Percentiles rank a stretch among this genome's conserved stretches.
Conservation (phyloP, 2,113 vertebrate genomes). For the Amphiprion percula region DNA sequence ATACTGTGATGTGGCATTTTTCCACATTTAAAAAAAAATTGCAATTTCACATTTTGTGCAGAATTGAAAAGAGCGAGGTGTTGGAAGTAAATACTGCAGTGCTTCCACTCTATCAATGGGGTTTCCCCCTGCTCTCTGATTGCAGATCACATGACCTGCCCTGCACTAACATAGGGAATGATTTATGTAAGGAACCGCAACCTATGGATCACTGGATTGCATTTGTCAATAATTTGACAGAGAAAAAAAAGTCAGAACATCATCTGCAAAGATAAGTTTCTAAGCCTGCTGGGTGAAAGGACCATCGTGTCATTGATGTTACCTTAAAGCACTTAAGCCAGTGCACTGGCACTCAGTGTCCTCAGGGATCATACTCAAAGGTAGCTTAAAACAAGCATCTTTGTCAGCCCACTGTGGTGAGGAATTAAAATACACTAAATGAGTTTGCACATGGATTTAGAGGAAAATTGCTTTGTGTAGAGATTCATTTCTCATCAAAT, state of each 20-base stretch:
- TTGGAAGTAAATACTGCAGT: constrained; percentile 64
- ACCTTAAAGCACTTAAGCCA: not conserved
- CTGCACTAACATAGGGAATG: constrained; percentile 26
- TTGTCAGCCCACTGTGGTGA: constrained; percentile 16
- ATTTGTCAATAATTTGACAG: not conserved
- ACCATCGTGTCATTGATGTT: constrained; percentile 5
- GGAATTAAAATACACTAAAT: not conserved
- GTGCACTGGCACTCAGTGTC: constrained; percentile 14
- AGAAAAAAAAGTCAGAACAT: not conserved
- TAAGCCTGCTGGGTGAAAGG: not conserved
- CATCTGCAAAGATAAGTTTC: not conserved
- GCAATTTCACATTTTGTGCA: constrained; percentile 52
- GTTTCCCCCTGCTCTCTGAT: constrained; percentile 58
- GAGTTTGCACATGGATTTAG: not conserved
- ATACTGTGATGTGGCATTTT: not conserved
- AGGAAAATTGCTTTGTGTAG: not conserved
- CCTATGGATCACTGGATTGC: constrained; percentile 3
- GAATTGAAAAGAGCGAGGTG: not conserved
- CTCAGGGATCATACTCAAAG: constrained; percentile 6
- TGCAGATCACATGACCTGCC: constrained; percentile 63
- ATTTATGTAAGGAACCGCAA: constrained; percentile 31
- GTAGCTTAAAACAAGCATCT: constrained; percentile 26
- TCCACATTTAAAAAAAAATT: not conserved
- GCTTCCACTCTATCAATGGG: constrained; percentile 61
- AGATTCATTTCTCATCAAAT: not conserved